phyloP scores from a whole-genome alignment of 2,113 vertebrate genomes.

The Lepidothrix coronata region DNA sequence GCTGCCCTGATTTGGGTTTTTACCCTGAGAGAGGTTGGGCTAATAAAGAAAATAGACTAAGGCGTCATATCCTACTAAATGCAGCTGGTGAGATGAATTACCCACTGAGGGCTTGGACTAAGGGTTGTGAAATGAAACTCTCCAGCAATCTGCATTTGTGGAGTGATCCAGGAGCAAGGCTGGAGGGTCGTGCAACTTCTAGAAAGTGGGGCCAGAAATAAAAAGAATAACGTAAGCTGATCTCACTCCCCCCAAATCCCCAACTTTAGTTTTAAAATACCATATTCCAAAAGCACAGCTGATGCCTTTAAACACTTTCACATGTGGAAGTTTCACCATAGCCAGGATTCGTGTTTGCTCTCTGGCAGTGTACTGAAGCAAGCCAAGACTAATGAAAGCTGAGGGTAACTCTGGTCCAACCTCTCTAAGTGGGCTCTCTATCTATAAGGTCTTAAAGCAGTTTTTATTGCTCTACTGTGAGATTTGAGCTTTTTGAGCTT shows the following conservation, averaged over 20 bases:
- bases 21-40: background rate
- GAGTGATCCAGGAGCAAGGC: background rate
- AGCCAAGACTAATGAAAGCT: background rate
- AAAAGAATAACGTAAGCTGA: background rate
- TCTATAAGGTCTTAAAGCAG: background rate
- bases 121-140: background rate
- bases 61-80: background rate
- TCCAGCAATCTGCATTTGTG: background rate
- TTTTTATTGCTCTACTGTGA: slow-evolving; percentile 26
- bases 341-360: background rate
- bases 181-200: background rate
- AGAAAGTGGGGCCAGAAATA: background rate
- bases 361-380: background rate
- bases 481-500: slow-evolving; percentile 12
- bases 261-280: background rate
- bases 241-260: background rate
- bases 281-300: background rate
- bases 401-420: background rate
- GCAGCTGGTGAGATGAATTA: background rate
- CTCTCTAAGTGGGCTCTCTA: background rate
- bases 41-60: background rate
- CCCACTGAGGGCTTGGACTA: background rate
- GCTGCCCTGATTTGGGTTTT: background rate
- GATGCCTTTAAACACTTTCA: slow-evolving; percentile 13
- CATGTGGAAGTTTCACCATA: background rate